Percentiles rank a stretch among this genome's conserved stretches.
Conservation (phyloP, 2,113 vertebrate species). For the Lucifuga dentata region DNA sequence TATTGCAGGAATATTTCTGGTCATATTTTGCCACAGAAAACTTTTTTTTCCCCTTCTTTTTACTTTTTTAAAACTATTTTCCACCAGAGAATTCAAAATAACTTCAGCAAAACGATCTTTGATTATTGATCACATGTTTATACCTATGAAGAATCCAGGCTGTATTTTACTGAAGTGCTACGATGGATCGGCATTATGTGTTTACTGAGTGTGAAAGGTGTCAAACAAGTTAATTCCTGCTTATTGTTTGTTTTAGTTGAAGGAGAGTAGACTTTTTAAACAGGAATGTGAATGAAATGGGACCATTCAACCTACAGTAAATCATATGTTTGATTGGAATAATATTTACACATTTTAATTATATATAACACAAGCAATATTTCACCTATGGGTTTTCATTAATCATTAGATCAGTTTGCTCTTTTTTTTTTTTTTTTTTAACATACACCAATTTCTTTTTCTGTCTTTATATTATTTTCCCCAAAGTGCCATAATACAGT, state of each 20-base stretch:
- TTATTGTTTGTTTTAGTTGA: too few species aligned
- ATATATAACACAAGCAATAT: background rate
- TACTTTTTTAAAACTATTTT: constrained; percentile 4
- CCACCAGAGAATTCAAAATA: constrained; percentile 1
- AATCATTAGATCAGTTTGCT: background rate
- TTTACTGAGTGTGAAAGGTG: constrained; percentile 22
- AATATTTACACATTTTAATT: background rate
- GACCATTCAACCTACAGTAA: background rate
- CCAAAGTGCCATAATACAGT: too few species aligned
- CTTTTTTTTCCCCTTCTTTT: too few species aligned
- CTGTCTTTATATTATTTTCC: too few species aligned
- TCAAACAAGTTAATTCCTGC: constrained; percentile 9
- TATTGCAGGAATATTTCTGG: constrained; percentile 18
- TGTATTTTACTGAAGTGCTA: background rate
- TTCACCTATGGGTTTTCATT: constrained; percentile 7
- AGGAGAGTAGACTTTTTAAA: background rate
- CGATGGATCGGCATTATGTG: constrained; percentile 32
- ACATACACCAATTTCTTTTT: too few species aligned
- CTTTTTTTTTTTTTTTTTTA: too few species aligned
- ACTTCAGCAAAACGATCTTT: background rate
- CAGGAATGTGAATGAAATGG: constrained; percentile 11
- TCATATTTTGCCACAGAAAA: background rate
- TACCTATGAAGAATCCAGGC: constrained; percentile 7
- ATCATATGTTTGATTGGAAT: constrained; percentile 15
- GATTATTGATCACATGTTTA: constrained; percentile 7